Evolutionary conservation across 2,888 invertebrate genomes (phyloP).

Genomic region (Rhamphomyia laevipes): DNA sequence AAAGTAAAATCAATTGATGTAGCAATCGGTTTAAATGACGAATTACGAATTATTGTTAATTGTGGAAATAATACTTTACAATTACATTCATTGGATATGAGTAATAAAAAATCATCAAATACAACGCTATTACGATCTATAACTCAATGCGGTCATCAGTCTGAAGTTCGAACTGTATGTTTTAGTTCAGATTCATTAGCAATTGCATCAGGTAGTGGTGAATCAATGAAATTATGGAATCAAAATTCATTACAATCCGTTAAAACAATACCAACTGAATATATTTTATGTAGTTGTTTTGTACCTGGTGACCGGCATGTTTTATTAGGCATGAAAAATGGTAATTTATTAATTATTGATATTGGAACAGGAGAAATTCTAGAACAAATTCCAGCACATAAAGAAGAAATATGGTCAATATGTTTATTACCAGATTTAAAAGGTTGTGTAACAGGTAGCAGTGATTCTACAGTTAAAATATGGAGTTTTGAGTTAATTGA

Average conservation of each 20-base stretch:
- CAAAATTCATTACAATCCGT: constrained; percentile 54
- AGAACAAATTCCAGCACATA: constrained; percentile 74
- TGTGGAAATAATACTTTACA: constrained; percentile 66
- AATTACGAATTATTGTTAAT: constrained; percentile 53
- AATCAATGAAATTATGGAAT: constrained; percentile 90
- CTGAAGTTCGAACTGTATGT: constrained; percentile 73
- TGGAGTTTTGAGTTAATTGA: constrained; percentile 86
- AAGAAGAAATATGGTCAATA: constrained; percentile 66
- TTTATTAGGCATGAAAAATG: constrained; percentile 75
- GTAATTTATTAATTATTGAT: constrained; percentile 71
- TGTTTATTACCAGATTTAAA: constrained; percentile 70
- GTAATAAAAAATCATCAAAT: constrained; percentile 40
- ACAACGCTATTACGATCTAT: constrained; percentile 51
- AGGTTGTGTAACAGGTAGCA: constrained; percentile 75
- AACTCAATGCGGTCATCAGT: constrained; percentile 70
- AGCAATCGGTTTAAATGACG: constrained; percentile 56
- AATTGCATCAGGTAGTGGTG: constrained; percentile 74
- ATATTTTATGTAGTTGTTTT: constrained; percentile 59
- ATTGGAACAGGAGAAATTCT: constrained; percentile 68
- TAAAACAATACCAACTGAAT: constrained; percentile 52
- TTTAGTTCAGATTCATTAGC: constrained; percentile 88
- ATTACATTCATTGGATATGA: constrained; percentile 45
- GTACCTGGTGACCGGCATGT: constrained; percentile 83
- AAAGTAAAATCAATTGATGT: constrained; percentile 61
- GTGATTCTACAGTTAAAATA: constrained; percentile 81